Conservation (phyloP, 2,113 vertebrate genomes). For the Gasterosteus aculeatus region DNA sequence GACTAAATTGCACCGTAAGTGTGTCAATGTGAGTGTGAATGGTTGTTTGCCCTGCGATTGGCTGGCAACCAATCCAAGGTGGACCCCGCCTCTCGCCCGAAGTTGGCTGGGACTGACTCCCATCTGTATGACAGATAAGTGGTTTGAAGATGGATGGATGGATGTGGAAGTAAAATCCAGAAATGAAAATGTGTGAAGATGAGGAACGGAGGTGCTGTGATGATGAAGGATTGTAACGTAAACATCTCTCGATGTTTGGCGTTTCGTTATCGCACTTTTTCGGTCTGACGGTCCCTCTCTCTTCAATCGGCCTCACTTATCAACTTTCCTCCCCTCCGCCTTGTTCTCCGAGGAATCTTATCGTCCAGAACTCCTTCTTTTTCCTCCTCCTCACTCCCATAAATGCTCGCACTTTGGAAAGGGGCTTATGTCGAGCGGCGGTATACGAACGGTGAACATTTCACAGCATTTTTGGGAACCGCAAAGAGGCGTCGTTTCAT, state of each 20-base stretch:
- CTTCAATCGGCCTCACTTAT: conserved; percentile 18
- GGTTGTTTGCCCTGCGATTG: no score
- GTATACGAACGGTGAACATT: conserved; percentile 51
- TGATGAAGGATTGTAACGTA: conserved; percentile 23
- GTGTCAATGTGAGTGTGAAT: no score
- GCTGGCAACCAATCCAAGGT: no score
- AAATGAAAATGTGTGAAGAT: conserved; percentile 24
- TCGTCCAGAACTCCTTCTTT: conserved; percentile 19
- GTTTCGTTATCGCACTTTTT: conserved; percentile 21
- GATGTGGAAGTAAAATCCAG: neutral
- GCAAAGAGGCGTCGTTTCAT: conserved; percentile 47
- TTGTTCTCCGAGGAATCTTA: conserved; percentile 20
- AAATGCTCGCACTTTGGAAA: conserved; percentile 30
- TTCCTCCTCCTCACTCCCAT: conserved; percentile 16
- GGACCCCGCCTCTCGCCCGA: no score
- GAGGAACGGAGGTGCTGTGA: conserved; percentile 18
- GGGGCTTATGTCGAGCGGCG: conserved; percentile 18
- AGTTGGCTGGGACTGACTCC: no score
- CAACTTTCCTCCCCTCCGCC: conserved; percentile 12
- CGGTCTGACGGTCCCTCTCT: conserved; percentile 9
- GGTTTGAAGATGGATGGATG: no score
- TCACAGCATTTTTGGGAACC: conserved; percentile 50
- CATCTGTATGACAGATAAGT: no score
- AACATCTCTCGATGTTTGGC: conserved; percentile 4
- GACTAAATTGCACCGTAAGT: no score